phyloP scores from a whole-genome alignment of 2,888 invertebrate species.

The Euplagia quadripunctaria region DNA sequence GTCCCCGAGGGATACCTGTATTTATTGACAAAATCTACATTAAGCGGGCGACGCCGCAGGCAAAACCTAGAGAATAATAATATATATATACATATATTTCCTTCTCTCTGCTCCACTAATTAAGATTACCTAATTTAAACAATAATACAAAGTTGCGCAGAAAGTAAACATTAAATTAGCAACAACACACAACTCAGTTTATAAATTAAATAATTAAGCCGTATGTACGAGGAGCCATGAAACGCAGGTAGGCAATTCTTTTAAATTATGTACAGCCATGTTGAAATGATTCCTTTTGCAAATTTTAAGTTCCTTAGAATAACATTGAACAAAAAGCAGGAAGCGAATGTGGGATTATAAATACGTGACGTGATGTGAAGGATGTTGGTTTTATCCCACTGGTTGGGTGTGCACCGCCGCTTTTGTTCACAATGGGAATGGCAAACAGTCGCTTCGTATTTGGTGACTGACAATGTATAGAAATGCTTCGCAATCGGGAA shows the following conservation, averaged over 20 bases:
- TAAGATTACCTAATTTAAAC: constrained; percentile 36
- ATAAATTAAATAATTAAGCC: constrained; percentile 46
- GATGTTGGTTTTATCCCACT: constrained; percentile 80
- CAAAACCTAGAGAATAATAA: no score
- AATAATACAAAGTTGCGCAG: constrained; percentile 35
- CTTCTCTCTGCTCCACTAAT: constrained; percentile 19
- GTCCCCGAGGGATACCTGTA: no score
- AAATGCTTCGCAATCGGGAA: constrained; percentile 45
- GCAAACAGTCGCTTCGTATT: constrained; percentile 69
- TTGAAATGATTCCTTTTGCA: constrained; percentile 64
- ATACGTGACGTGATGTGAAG: constrained; percentile 80
- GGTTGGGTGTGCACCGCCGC: constrained; percentile 54
- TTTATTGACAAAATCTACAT: no score
- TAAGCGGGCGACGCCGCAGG: no score
- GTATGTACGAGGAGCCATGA: constrained; percentile 22
- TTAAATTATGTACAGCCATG: constrained; percentile 47
- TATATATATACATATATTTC: not conserved
- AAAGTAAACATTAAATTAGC: constrained; percentile 35
- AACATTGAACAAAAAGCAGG: constrained; percentile 83
- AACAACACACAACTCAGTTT: constrained; percentile 33
- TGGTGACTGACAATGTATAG: constrained; percentile 46
- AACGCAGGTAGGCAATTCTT: constrained; percentile 39
- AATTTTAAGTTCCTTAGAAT: constrained; percentile 72
- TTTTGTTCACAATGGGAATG: constrained; percentile 76
- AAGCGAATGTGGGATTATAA: constrained; percentile 82